phyloP scores from a whole-genome alignment of 37 sponge, comb jelly and placozoan species.

The Mnemiopsis leidyi region DNA sequence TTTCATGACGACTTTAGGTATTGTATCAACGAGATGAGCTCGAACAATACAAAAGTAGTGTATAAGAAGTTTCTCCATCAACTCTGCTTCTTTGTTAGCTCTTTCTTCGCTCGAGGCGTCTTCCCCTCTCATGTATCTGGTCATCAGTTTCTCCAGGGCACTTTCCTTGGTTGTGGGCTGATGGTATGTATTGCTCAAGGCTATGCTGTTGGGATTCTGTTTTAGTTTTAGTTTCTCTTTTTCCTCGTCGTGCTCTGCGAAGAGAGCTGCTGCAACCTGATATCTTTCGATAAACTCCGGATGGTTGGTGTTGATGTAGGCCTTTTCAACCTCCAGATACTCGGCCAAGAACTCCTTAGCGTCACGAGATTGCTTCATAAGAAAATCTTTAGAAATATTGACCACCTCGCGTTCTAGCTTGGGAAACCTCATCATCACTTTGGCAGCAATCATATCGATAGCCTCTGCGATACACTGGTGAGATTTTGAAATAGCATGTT shows the following conservation, averaged over 20 bases:
- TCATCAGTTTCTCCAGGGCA: neutral
- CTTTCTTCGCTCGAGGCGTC: neutral
- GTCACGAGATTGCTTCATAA: conserved; percentile 69
- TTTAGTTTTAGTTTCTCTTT: neutral
- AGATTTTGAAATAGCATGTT: conserved; percentile 87
- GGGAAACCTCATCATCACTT: conserved; percentile 71
- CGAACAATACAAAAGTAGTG: conserved; percentile 90
- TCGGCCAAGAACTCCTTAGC: conserved; percentile 85
- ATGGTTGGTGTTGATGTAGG: conserved; percentile 97
- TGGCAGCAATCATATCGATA: conserved; percentile 58
- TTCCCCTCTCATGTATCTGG: neutral
- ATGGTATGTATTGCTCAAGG: neutral
- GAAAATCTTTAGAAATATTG: conserved; percentile 69
- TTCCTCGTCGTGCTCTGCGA: neutral
- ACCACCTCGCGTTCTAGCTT: conserved; percentile 75
- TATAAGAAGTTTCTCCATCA: conserved; percentile 78
- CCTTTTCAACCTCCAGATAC: conserved; percentile 83
- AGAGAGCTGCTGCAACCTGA: neutral
- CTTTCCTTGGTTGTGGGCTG: neutral
- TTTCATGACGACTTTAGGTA: conserved; percentile 92
- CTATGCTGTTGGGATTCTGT: neutral
- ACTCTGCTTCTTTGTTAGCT: conserved; percentile 12
- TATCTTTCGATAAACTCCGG: conserved; percentile 88
- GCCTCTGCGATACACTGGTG: conserved; percentile 88
- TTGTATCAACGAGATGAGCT: conserved; percentile 82